A percentile compares a stretch with the other conserved stretches of the same genome.
Conservation (phyloP, 2,113 vertebrate genomes). For the Calyptommatus sinebrachiatus region DNA sequence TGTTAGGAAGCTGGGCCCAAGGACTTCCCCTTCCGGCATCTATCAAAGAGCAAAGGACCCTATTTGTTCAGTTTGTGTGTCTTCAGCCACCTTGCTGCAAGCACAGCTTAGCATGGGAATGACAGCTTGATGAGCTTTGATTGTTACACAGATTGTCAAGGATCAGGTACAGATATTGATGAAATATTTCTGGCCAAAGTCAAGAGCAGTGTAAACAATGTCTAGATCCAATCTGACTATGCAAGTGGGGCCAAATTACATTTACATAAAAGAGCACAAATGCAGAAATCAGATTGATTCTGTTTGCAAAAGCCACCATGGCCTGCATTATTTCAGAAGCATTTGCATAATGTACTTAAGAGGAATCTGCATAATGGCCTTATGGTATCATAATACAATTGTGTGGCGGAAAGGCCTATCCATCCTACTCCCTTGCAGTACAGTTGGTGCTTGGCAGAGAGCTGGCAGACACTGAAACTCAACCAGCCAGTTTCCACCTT, state of each 20-base stretch:
- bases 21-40: slow-evolving; percentile 5
- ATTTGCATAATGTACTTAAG: too few relatives aligned
- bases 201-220: slow-evolving; percentile 13
- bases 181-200: slow-evolving; percentile 17
- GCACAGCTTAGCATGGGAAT: slow-evolving; percentile 8
- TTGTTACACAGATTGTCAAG: slow-evolving; percentile 14
- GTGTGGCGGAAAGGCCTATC: too few relatives aligned
- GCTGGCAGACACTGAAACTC: too few relatives aligned
- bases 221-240: slow-evolving; percentile 3
- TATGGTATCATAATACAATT: too few relatives aligned
- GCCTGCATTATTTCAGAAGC: background rate
- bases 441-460: too few relatives aligned
- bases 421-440: too few relatives aligned
- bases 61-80: slow-evolving; percentile 19
- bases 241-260: slow-evolving; percentile 11
- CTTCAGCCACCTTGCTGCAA: slow-evolving; percentile 26
- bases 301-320: background rate
- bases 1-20: background rate
- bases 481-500: too few relatives aligned
- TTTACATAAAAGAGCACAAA: slow-evolving; percentile 8
- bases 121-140: slow-evolving; percentile 4
- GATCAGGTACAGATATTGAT: background rate
- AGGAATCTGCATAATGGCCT: too few relatives aligned
- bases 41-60: slow-evolving; percentile 6
- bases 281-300: background rate